Evolutionary conservation across 1,140 invertebrate genomes (phyloP), one percentile per base, ranked within the genome.

Genomic region (Drosophila nasuta): DNA sequence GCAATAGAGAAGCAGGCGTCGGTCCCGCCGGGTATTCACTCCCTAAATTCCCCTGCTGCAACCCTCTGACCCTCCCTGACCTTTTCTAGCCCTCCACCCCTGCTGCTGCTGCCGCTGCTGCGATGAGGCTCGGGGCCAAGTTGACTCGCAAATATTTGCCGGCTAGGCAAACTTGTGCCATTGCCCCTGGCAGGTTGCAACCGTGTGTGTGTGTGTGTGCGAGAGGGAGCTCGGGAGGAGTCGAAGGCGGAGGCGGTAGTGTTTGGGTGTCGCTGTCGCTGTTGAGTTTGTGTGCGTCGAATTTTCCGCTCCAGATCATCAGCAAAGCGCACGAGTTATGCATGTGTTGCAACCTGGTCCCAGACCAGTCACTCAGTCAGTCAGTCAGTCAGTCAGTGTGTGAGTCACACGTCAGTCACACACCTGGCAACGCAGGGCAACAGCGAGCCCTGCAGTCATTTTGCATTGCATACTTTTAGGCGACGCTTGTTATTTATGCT

Each of bases 221-320:
- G 25, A 17, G n/a, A 3, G 28, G 17, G 41, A n/a, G 17, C 13
- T 11, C 20, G 20, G 20, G 30, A 1, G 3, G 45, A 48, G 62
- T 7, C 33, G 1, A 8, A 33, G 33, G 7, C 30, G 5, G 30
- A 33, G 30, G 30, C 5, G 33, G 33, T 8, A 2, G 7, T 1
- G 25, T 11, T 15, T 57, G 63, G 5, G 13, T 15, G 57, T 60
- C 49, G n/a, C 20, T 41, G 15, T 60, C 48, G n/a, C 17, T 38
- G 25, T 3, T 33, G 28, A 35, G 46, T 11, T 35, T 57, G 64
- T 64, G 25, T 73, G 63, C 68, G 75, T 78, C 59, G 65, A 66
- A 72, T 79, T 86, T 86, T 86, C 82, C 82, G 82, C 82, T 86
- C 82, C 79, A 87, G 79, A 87, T 87, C 79, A 82, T 82, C 75